Percentiles rank a stretch among this genome's conserved stretches.
phyloP scores from a whole-genome alignment of 2,888 invertebrate genomes.

The Calephelis perditalis region DNA sequence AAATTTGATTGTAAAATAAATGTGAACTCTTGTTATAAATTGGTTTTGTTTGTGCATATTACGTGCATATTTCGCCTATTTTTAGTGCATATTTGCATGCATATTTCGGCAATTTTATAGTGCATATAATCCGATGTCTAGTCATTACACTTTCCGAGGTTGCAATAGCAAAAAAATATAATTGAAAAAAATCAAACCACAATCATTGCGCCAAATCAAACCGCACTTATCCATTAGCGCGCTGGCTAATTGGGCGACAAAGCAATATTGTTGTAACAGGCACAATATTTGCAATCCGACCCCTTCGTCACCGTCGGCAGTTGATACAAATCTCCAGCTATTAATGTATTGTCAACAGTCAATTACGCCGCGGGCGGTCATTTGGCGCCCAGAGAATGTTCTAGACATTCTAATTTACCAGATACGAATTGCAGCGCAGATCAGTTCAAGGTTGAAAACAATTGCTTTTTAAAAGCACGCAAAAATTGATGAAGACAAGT shows the following conservation, averaged over 20 bases:
- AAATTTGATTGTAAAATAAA: too few species aligned
- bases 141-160: background rate
- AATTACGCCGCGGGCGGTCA: conserved; percentile 29
- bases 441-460: conserved; percentile 35
- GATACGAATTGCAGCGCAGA: conserved; percentile 18
- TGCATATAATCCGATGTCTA: too few species aligned
- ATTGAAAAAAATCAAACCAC: conserved; percentile 16
- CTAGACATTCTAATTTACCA: conserved; percentile 29
- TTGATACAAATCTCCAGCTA: conserved; percentile 33
- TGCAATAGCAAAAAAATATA: background rate
- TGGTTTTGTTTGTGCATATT: too few species aligned
- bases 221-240: conserved; percentile 26
- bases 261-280: conserved; percentile 28
- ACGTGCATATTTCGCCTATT: too few species aligned
- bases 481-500: conserved; percentile 33
- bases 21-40: too few species aligned
- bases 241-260: conserved; percentile 30
- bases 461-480: conserved; percentile 32
- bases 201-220: conserved; percentile 26
- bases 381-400: conserved; percentile 22
- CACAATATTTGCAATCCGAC: conserved; percentile 20
- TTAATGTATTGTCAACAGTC: conserved; percentile 34
- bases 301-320: conserved; percentile 34
- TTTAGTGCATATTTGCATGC: too few species aligned
- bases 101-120: too few species aligned